Evolutionary conservation across 2,113 vertebrate species (phyloP).

Genomic region (Polyodon spathula): DNA sequence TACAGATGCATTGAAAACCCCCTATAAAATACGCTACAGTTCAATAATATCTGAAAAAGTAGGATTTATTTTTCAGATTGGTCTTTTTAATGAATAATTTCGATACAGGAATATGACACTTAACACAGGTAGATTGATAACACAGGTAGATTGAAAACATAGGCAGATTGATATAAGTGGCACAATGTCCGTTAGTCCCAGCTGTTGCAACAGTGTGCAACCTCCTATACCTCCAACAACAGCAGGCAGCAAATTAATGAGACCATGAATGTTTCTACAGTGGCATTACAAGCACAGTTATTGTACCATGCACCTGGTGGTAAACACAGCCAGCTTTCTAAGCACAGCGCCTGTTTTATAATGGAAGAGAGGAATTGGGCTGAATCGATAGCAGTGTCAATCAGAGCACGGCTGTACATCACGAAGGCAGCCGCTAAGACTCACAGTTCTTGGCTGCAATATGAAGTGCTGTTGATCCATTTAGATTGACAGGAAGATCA

Average conservation of each 20-base stretch:
- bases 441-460: neutral
- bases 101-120: neutral
- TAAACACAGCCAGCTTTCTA: constrained; percentile 1
- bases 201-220: neutral
- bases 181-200: neutral
- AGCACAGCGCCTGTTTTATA: neutral
- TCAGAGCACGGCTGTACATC: neutral
- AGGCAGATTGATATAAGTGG: neutral
- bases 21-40: neutral
- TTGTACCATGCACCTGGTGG: constrained; percentile 3
- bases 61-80: no score
- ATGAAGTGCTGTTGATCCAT: neutral
- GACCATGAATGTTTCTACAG: neutral
- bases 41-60: no score
- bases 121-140: neutral
- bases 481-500: neutral
- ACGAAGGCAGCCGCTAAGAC: neutral
- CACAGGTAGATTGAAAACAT: neutral
- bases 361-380: neutral
- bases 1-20: neutral
- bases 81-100: no score
- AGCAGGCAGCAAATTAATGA: constrained; percentile 4
- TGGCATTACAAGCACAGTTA: neutral
- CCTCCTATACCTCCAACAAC: constrained; percentile 4
- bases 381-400: neutral